Base-by-base conservation (phyloP, 2,888 invertebrate genomes). In the Calephelis perditalis region DNA sequence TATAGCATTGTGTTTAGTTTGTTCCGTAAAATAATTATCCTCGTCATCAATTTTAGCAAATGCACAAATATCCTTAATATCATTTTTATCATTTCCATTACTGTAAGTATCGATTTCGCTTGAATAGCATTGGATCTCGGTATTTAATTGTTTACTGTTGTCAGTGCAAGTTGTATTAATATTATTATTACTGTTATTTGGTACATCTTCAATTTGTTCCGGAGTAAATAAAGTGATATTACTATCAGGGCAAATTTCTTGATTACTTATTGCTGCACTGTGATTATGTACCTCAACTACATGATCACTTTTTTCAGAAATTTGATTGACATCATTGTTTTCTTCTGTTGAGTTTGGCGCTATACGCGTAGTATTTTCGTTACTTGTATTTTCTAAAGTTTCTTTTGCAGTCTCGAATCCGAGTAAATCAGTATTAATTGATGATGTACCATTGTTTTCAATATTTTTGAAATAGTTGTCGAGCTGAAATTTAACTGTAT, bases 401-500 rank as follows among this genome's bases (percentile, higher is more conserved):
- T 10, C 15, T 40, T 58, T 40, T 12, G 49, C 36, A 4, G 11
- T 37, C n/a, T 58, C 15, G 46, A 35, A 76, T 60, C 35, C 70
- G 61, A 36, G 66, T 61, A 40, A 77, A 7, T 49, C 64, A 60
- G 54, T 12, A 68, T 56, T 74, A 67, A 9, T 40, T 46, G 9
- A 63, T 68, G 55, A 62, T 61, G 9, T 26, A 35, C 1, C 15
- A 45, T 65, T 64, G 12, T 62, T 63, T 58, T 71, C 62, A 54
- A 74, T 70, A 59, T 75, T 73, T 60, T 73, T 64, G 60, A 89
- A 72, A 68, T 76, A 88, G 60, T 77, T 73, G 46, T 81, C 74
- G 57, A 88, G 71, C 35, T 81, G 71, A 44, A 49, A 61, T 76
- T 81, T 86, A n/a, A 87, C 78, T 8, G 81, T 67, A 36, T 81